Evolutionary conservation across 2,113 vertebrate genomes (phyloP).

Genomic region (Gallinago media): DNA sequence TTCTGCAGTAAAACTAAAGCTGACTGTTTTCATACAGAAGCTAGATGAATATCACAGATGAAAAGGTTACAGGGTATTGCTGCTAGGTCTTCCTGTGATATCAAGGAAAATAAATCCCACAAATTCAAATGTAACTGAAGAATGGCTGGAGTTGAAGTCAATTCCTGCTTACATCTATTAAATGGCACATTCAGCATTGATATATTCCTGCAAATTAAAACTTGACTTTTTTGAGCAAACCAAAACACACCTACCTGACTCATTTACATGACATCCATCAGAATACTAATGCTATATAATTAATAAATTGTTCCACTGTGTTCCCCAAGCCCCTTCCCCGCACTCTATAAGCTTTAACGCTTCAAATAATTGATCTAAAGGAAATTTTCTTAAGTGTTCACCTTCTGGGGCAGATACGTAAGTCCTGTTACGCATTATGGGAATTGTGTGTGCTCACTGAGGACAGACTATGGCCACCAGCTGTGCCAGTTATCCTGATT

Average conservation of each 20-base stretch:
- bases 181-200: neutral
- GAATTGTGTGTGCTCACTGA: constrained; percentile 11
- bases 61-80: constrained; percentile 17
- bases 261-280: neutral
- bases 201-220: neutral
- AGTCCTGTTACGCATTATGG: constrained; percentile 8
- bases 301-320: neutral
- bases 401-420: constrained; percentile 7
- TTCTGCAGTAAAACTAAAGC: constrained; percentile 43
- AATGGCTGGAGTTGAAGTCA: constrained; percentile 12
- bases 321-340: neutral
- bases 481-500: constrained; percentile 64
- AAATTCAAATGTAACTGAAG: neutral
- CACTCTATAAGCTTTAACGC: neutral
- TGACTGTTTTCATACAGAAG: constrained; percentile 54
- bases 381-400: constrained; percentile 41
- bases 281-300: neutral
- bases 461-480: constrained; percentile 48
- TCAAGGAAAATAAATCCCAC: neutral
- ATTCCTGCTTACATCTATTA: neutral
- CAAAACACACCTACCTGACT: neutral
- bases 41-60: constrained; percentile 18
- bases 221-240: neutral
- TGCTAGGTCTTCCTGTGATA: neutral
- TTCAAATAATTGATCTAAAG: constrained; percentile 17